Percentiles rank a stretch among this genome's conserved stretches.
Evolutionary conservation across 2,113 vertebrate genomes (phyloP).

Genomic region (Struthio camelus): DNA sequence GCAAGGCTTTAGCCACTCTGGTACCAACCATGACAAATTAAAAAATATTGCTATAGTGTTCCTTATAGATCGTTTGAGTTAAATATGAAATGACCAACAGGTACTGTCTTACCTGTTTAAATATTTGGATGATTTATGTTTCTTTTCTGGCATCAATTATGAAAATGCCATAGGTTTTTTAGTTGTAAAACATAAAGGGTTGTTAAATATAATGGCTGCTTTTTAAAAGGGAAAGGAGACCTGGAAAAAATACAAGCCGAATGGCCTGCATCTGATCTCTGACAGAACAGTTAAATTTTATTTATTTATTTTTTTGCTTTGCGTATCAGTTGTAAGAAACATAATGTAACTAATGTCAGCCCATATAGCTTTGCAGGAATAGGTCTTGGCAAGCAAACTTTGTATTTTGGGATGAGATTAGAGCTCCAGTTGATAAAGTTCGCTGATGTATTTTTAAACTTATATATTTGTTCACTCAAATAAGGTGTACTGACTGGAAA

Average conservation of each 20-base stretch:
- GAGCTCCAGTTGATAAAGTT: not conserved
- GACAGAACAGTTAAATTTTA: not conserved
- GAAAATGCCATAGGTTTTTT: not conserved
- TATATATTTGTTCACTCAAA: not conserved
- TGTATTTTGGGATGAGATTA: not conserved
- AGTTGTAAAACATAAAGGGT: not conserved
- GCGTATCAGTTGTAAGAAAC: not conserved
- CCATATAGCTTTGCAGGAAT: not conserved
- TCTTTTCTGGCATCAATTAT: not conserved
- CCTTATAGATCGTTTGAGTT: not conserved
- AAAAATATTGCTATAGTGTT: rapidly evolving
- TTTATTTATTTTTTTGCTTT: not conserved
- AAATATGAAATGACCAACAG: not conserved
- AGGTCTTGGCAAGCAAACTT: not conserved
- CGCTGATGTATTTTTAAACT: constrained; percentile 5
- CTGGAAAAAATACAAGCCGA: not conserved
- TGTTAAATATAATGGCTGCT: not conserved
- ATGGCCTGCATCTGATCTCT: not conserved
- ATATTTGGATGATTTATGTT: not conserved
- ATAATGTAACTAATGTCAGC: not conserved
- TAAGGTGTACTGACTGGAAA: not conserved
- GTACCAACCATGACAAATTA: not conserved
- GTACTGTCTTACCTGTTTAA: not conserved
- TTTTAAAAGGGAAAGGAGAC: not conserved
- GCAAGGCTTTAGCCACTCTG: not conserved